Conservation (phyloP, 2,113 vertebrate species). For the Crocuta crocuta region DNA sequence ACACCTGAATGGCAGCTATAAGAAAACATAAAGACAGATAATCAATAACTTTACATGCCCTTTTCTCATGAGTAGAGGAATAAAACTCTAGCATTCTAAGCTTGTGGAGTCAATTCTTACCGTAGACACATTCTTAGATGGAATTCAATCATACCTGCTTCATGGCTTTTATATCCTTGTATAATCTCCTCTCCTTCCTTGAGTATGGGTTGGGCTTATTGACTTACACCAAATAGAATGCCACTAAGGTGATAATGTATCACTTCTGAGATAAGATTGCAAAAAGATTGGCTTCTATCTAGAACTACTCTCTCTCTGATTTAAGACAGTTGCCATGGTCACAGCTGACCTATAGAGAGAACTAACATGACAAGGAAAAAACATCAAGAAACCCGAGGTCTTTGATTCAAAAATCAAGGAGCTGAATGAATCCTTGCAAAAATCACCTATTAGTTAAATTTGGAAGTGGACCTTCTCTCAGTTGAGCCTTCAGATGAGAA, state of each 20-base stretch:
- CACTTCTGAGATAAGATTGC: neutral
- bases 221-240: neutral
- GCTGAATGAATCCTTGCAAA: neutral
- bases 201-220: neutral
- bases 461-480: neutral
- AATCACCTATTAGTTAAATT: neutral
- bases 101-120: too few species aligned
- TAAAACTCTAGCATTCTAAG: neutral
- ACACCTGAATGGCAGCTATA: neutral
- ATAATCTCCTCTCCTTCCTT: neutral
- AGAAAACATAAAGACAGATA: neutral
- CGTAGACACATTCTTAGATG: neutral
- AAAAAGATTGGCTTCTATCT: neutral
- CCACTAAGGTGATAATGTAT: neutral
- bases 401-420: neutral
- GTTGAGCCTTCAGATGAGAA: neutral
- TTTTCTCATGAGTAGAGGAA: neutral
- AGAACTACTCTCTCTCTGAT: neutral
- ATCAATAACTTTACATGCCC: neutral
- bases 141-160: neutral
- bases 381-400: neutral
- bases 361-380: neutral
- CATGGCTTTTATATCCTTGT: neutral
- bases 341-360: neutral
- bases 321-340: neutral